These are phyloP conservation scores for Bradypodion ventrale DNA, from an alignment of 2,797 vertebrate genomes.

Conservation along the genomic window DNA sequence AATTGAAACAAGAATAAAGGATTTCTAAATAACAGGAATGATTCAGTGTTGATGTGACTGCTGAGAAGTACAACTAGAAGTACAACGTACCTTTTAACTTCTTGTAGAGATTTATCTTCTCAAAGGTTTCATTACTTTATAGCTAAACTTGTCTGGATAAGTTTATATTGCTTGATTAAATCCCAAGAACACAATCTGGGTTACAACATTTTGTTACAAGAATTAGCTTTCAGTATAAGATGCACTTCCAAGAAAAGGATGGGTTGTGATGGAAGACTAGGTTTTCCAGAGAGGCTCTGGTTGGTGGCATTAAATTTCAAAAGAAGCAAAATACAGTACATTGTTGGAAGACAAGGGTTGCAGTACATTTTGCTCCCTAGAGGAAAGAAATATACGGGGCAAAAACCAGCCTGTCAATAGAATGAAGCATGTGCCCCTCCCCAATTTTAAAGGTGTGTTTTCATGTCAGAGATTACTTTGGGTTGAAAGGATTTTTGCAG, in stretches of 20 bases:
- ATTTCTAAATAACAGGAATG: constrained; percentile 7
- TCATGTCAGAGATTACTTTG: too few species aligned
- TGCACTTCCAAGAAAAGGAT: constrained; percentile 30
- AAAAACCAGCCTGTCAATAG: constrained; percentile 56
- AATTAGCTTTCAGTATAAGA: constrained; percentile 12
- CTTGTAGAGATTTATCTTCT: constrained; percentile 1
- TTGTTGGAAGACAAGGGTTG: constrained; percentile 14
- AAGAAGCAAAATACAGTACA: constrained; percentile 14
- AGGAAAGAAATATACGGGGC: not conserved
- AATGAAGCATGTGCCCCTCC: constrained; percentile 40
- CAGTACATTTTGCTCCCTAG: constrained; percentile 17
- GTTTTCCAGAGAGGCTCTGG: not conserved
- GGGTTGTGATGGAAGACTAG: constrained; percentile 4
- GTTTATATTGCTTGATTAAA: constrained; percentile 10
- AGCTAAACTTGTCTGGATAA: constrained; percentile 37
- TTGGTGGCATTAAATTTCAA: constrained; percentile 32
- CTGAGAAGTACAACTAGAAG: constrained; percentile 4
- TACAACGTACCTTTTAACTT: constrained; percentile 30
- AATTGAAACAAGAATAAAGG: constrained; percentile 23
- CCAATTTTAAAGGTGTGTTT: constrained; percentile 58
- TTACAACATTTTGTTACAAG: constrained; percentile 18
- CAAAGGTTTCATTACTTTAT: constrained; percentile 15
- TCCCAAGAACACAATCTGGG: constrained; percentile 23
- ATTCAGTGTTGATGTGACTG: constrained; percentile 9
- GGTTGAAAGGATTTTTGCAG: too few species aligned